Base-by-base conservation (phyloP, 1,140 invertebrate species). In the Meloidogyne exigua region DNA sequence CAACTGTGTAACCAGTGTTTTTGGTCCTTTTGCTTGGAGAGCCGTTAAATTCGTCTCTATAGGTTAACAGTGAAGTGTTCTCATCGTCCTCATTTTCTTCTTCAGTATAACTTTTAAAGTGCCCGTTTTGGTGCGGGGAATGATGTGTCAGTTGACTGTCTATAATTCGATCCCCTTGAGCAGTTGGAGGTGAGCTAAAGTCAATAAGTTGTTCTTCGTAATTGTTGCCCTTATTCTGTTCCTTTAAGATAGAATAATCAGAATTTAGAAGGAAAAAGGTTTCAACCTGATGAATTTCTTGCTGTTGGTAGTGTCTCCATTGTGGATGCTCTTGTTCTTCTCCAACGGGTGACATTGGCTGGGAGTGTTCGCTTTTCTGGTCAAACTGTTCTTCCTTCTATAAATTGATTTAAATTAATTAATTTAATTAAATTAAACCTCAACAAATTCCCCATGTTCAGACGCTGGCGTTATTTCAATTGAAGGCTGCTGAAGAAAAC, bases 381-480 rank as follows among this genome's bases (percentile, higher is more conserved):
- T 32, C 28, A 23, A 32, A 65, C 4, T 10, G 63, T 32, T 68
- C 66, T n/a, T 68, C 66, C 9, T n/a, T 21, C 21, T 9, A 42
- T 42, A 68, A n/a, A n/a, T n/a, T 68, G 7, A 42, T 7, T 25
- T 5, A 68, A 25, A n/a, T n/a, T n/a, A n/a, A n/a, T n/a, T n/a
- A n/a, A n/a, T n/a, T n/a, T n/a, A n/a, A n/a, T n/a, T n/a, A n/a
- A n/a, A n/a, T n/a, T n/a, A 25, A 26, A 49, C 66, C 39, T 81
- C 78, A 26, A 26, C 5, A 63, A 25, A 81, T 18, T 64, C 77
- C 13, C 78, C 62, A 42, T 76, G 82, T n/a, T 79, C 78, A 28
- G 78, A 79, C 11, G 78, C 78, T 2, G 78, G 78, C n/a, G 78
- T 79, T 36, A 79, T 81, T 65, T 79, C 78, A 76, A 79, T 79